Evolutionary conservation across 2,888 invertebrate genomes (phyloP).

Genomic region (Eristalis tenax): DNA sequence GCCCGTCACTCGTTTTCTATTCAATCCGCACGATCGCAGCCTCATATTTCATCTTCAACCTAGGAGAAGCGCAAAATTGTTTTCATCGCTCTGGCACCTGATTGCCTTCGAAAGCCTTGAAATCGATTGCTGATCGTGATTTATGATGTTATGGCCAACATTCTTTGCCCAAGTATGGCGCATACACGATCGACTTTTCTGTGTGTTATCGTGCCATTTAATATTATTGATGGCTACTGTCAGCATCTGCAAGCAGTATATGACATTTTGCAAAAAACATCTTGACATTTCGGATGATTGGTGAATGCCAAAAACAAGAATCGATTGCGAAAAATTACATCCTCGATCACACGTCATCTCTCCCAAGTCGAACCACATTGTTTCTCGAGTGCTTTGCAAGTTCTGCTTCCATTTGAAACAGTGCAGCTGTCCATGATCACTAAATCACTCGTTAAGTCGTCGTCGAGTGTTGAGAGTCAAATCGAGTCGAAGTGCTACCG

Average conservation of each 20-base stretch:
- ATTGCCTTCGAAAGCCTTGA: background rate
- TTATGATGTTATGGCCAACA: background rate
- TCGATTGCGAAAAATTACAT: background rate
- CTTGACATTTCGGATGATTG: background rate
- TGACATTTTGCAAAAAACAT: background rate
- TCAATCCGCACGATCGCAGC: background rate
- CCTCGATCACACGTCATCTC: background rate
- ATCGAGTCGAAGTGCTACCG: background rate
- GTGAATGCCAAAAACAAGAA: background rate
- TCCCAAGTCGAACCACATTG: background rate
- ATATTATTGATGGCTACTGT: background rate
- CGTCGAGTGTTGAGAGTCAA: background rate
- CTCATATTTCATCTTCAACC: background rate
- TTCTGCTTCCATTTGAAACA: no score
- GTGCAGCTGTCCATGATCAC: no score
- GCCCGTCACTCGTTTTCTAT: background rate
- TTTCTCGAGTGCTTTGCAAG: no score
- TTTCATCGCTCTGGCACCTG: background rate
- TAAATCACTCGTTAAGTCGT: background rate
- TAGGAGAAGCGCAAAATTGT: background rate
- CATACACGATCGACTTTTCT: background rate
- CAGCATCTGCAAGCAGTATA: background rate
- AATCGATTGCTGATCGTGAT: background rate
- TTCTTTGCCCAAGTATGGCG: background rate
- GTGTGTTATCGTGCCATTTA: background rate